These are phyloP conservation scores for Pagetopsis macropterus DNA, from an alignment of 2,797 vertebrate species.

Conservation along the genomic window DNA sequence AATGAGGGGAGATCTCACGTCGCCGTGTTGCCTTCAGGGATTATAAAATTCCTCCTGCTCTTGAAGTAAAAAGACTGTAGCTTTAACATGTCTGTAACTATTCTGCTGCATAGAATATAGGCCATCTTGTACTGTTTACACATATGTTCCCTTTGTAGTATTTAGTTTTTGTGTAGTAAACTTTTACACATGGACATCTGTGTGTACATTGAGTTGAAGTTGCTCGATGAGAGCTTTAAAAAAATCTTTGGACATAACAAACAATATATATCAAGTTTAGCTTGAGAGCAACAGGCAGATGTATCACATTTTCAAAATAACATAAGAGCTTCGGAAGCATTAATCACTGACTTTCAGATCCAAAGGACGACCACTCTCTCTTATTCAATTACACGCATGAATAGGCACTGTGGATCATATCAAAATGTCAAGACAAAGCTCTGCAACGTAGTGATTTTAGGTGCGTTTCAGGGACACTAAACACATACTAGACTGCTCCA, in stretches of 20 bases:
- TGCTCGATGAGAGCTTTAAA: constrained; percentile 4
- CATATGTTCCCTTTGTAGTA: constrained; percentile 4
- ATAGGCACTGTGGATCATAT: constrained; percentile 19
- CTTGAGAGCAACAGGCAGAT: constrained; percentile 5
- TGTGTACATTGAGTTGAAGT: constrained; percentile 6
- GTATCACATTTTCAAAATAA: constrained; percentile 11
- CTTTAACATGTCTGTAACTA: constrained; percentile 42
- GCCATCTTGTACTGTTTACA: constrained; percentile 40
- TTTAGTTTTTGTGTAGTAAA: constrained; percentile 32
- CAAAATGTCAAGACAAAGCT: constrained; percentile 26
- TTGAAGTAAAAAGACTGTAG: constrained; percentile 46
- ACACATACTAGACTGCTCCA: not conserved
- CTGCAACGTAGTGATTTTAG: constrained; percentile 1
- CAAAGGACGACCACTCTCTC: constrained; percentile 1
- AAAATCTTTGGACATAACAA: constrained; percentile 2
- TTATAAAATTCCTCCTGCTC: constrained; percentile 65
- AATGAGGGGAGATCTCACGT: constrained; percentile 67
- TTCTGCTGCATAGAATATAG: constrained; percentile 41
- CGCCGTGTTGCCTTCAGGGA: constrained; percentile 51
- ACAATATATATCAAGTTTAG: constrained; percentile 21
- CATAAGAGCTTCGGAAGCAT: constrained; percentile 2
- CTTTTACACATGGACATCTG: constrained; percentile 45
- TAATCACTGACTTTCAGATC: constrained; percentile 19
- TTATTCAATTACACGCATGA: constrained; percentile 32
- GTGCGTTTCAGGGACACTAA: constrained; percentile 27